These are phyloP conservation scores for Abrostola tripartita DNA, from an alignment of 2,888 invertebrate species.

Conservation along the genomic window DNA sequence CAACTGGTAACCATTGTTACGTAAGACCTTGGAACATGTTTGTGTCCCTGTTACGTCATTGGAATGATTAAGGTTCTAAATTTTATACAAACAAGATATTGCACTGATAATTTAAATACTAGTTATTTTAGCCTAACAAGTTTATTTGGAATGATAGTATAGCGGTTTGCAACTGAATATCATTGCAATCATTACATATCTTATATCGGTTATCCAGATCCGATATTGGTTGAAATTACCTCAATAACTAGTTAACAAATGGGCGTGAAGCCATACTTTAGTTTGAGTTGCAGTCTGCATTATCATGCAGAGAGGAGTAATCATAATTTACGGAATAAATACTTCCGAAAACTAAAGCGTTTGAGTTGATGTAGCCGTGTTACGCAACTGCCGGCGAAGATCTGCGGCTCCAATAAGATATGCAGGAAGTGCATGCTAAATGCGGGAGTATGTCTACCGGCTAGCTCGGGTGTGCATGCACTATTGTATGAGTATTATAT, in stretches of 20 bases:
- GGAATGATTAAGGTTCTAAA: constrained; percentile 3
- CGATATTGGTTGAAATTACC: background rate
- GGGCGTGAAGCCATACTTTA: constrained; percentile 17
- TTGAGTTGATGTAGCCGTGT: constrained; percentile 19
- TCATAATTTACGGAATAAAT: constrained; percentile 35
- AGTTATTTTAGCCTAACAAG: background rate
- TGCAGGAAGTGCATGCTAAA: constrained; percentile 52
- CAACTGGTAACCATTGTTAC: constrained; percentile 25
- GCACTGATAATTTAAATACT: background rate
- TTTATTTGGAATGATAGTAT: background rate
- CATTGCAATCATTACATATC: background rate
- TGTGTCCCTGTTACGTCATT: constrained; percentile 2
- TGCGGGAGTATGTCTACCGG: constrained; percentile 18
- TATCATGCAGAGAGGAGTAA: constrained; percentile 8
- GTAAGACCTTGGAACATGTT: constrained; percentile 18
- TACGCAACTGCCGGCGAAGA: constrained; percentile 28
- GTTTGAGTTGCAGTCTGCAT: constrained; percentile 1
- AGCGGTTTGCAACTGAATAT: background rate
- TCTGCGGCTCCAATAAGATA: constrained; percentile 35
- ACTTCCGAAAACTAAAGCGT: constrained; percentile 31
- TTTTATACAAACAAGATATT: background rate
- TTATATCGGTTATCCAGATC: background rate
- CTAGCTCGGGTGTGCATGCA: background rate
- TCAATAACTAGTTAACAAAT: background rate
- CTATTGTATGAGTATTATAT: constrained; percentile 4